Evolutionary conservation across 2,113 vertebrate genomes (phyloP).

Genomic region (Carlito syrichta): DNA sequence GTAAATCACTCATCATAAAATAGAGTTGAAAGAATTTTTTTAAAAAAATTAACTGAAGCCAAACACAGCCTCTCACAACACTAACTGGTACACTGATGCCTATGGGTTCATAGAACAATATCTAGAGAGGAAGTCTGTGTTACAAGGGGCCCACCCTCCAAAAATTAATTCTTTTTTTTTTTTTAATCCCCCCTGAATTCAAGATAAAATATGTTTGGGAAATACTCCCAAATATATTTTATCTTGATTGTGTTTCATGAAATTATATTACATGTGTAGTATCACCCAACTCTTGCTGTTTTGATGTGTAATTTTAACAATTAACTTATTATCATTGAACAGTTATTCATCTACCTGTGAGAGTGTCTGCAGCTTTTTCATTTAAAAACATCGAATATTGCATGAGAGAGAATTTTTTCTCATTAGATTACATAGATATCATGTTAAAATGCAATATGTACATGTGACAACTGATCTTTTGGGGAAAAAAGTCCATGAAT

Average conservation of each 20-base stretch:
- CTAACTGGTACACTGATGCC: too few relatives aligned
- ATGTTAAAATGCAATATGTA: slow-evolving; percentile 46
- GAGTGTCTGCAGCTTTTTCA: not conserved
- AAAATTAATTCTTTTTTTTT: too few relatives aligned
- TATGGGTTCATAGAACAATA: too few relatives aligned
- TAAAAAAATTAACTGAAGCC: too few relatives aligned
- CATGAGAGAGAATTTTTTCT: slow-evolving; percentile 11
- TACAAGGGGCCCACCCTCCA: too few relatives aligned
- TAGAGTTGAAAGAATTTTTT: too few relatives aligned
- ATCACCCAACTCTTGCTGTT: not conserved
- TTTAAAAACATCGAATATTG: slow-evolving; percentile 21
- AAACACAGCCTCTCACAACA: too few relatives aligned
- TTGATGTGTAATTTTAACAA: not conserved
- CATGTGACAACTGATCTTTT: slow-evolving; percentile 41
- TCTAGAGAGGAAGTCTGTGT: too few relatives aligned
- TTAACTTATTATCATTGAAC: not conserved
- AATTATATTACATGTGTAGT: not conserved
- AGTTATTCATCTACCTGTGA: not conserved
- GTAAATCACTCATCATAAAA: too few relatives aligned
- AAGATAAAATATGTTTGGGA: too few relatives aligned
- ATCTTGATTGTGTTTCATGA: not conserved
- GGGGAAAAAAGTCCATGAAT: not conserved
- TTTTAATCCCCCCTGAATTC: too few relatives aligned
- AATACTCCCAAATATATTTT: slow-evolving; percentile 23
- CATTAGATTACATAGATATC: slow-evolving; percentile 12